Evolutionary conservation across 2,888 invertebrate species (phyloP), one percentile per base, ranked within the genome.

Genomic region (Cetonia aurata): DNA sequence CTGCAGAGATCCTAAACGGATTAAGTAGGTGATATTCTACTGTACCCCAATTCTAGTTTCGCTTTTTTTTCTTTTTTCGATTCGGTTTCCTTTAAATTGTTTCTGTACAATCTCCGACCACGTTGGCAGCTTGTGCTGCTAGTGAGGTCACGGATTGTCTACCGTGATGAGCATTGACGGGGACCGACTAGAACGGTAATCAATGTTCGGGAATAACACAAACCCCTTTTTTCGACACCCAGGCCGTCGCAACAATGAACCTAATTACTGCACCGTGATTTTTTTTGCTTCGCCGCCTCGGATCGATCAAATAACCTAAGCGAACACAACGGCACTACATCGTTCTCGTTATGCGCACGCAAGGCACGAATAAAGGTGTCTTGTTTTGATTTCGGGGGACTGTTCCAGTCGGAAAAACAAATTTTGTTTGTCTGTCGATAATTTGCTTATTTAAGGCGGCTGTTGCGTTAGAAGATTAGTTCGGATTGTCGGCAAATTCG

Each of bases 251-350:
- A 60, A 60, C 59, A 60, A 60, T 60, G 25, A 60, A 60, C 59
- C 59, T 60, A 60, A 60, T 60, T 60, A 60, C 46, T 10, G 1
- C 59, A 19, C 44, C 59, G 59, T 60, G 59, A 60, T 60, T 60
- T 60, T 46, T 60, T 44, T 44, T 6, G 44, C 31, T 60, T 6
- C n/a, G 48, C 37, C 25, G 59, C 59, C 31, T n/a, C 9, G 19
- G 46, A 60, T 60, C 59, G 59, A 60, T 60, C 46, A 44, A 46
- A 60, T 60, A 60, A 19, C 15, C 57, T 41, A 60, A 48, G 6
- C 41, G 19, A 19, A 44, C 15, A 6, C 15, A 17, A 12, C 17
- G 48, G 13, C 3, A n/a, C 46, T n/a, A 12, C 46, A 12, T 12
- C 48, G 17, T 17, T 13, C 15, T 10, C 13, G 48, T 6, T 15